Conservation (phyloP, 2,113 vertebrate species). For the Gymnobelideus leadbeateri region DNA sequence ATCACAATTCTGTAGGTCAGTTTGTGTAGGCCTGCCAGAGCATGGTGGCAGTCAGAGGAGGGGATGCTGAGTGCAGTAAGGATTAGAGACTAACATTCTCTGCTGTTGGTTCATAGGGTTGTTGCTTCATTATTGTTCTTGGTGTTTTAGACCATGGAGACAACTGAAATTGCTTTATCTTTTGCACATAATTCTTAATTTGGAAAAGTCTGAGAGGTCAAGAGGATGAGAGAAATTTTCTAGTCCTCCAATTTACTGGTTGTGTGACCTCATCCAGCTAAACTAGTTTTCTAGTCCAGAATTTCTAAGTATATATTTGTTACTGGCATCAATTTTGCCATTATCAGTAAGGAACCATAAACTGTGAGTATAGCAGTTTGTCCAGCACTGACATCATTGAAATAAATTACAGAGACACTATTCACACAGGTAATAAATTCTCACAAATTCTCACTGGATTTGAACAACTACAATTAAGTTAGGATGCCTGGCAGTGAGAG, state of each 20-base stretch:
- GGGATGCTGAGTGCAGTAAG: not conserved
- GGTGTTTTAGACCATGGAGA: not conserved
- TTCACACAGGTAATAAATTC: constrained; percentile 29
- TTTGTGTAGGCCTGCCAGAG: not conserved
- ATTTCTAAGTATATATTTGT: not conserved
- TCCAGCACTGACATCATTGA: not conserved
- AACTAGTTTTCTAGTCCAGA: not conserved
- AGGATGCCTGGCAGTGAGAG: not conserved
- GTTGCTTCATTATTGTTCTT: not conserved
- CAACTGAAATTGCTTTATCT: not conserved
- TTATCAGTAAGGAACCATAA: not conserved
- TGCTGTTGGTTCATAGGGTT: not conserved
- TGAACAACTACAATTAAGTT: constrained; percentile 18
- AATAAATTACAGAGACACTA: constrained; percentile 17
- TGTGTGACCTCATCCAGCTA: not conserved
- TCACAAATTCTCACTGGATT: not conserved
- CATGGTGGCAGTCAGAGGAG: not conserved
- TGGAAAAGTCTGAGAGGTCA: not conserved
- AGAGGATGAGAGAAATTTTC: not conserved
- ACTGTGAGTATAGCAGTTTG: constrained; percentile 7
- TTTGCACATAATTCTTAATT: not conserved
- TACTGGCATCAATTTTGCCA: not conserved
- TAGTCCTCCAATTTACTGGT: not conserved
- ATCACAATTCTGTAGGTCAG: not conserved
- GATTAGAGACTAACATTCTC: not conserved